Evolutionary conservation across 1,140 invertebrate species (phyloP).

Genomic region (Listronotus bonariensis): DNA sequence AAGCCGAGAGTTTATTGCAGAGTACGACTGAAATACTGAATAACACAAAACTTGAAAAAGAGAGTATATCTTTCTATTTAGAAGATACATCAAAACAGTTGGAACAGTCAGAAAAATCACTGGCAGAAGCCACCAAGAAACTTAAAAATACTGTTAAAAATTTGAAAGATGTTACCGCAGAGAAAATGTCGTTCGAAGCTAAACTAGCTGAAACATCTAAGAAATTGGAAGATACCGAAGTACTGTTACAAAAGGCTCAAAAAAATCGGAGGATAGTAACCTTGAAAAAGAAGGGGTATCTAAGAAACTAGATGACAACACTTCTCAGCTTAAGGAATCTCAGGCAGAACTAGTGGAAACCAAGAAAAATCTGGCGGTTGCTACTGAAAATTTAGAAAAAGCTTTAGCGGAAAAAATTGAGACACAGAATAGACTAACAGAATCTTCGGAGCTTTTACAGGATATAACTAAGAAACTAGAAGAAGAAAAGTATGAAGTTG

Average conservation of each 20-base stretch:
- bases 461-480: neutral
- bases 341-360: neutral
- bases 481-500: neutral
- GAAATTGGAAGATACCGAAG: conserved; percentile 3
- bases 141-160: neutral
- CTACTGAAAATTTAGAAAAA: neutral
- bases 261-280: neutral
- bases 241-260: neutral
- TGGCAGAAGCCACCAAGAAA: conserved; percentile 2
- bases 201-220: neutral
- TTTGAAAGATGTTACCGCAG: neutral
- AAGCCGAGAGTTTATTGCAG: neutral
- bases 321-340: neutral
- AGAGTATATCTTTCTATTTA: neutral
- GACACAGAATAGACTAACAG: neutral
- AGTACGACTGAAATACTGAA: neutral
- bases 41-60: conserved; percentile 1
- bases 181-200: conserved; percentile 4
- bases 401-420: neutral
- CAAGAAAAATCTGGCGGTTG: neutral
- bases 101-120: neutral
- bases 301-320: neutral
- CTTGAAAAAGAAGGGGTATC: neutral
- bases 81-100: neutral
- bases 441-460: neutral